Evolutionary conservation across 2,888 invertebrate genomes (phyloP).

Genomic region (Petrophora chlorosata): DNA sequence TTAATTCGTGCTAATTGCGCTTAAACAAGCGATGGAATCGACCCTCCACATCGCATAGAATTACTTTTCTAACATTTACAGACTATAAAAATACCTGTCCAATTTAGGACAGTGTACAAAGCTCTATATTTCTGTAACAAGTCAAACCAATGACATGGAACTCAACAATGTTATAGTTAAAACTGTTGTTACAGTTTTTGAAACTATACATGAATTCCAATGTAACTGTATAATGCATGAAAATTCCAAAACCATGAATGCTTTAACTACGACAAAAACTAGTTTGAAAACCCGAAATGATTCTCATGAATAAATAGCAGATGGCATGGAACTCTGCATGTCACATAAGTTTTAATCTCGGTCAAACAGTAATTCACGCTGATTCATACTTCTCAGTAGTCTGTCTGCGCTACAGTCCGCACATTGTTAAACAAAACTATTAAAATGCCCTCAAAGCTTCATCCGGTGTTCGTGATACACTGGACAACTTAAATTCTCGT

Average conservation of each 20-base stretch:
- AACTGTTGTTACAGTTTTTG: no score
- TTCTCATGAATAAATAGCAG: slow-evolving; percentile 22
- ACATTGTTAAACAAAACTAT: slow-evolving; percentile 11
- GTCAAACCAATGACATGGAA: not conserved
- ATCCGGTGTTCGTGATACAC: no score
- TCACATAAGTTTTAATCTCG: slow-evolving; percentile 23
- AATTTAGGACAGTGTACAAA: no score
- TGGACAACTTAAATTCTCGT: no score
- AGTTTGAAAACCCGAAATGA: not conserved
- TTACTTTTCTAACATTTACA: slow-evolving; percentile 19
- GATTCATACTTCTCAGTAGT: slow-evolving; percentile 29
- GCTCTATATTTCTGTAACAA: not conserved
- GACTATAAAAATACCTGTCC: not conserved
- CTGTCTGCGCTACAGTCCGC: slow-evolving; percentile 21
- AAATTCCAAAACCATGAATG: no score
- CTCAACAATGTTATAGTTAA: no score
- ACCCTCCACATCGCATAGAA: slow-evolving; percentile 27
- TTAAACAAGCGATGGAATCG: slow-evolving; percentile 37
- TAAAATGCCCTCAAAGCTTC: not conserved
- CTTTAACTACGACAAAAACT: no score
- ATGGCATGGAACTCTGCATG: slow-evolving; percentile 16
- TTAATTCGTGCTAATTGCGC: slow-evolving; percentile 61
- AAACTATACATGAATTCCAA: no score
- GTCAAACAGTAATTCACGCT: slow-evolving; percentile 31
- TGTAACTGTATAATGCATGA: no score